Percentiles rank a stretch among this genome's conserved stretches.
Conservation (phyloP, 2,113 vertebrate species). For the Tiliqua scincoides region DNA sequence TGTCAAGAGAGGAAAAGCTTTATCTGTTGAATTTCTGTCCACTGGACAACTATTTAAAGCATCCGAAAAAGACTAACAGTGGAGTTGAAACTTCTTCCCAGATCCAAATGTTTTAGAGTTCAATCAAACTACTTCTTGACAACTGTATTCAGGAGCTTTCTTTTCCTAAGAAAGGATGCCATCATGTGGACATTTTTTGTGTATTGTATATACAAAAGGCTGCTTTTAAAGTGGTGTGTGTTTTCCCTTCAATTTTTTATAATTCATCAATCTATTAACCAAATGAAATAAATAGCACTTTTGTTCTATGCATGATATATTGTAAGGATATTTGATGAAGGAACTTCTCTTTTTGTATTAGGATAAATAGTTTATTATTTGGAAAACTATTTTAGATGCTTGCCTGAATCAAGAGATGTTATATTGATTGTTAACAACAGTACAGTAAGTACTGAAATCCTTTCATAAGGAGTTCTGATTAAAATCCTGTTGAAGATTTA, state of each 20-base stretch:
- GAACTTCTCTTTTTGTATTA: neutral
- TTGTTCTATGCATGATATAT: neutral
- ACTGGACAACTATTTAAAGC: neutral
- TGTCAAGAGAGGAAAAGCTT: neutral
- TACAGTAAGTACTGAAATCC: neutral
- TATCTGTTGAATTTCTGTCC: neutral
- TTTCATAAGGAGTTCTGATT: neutral
- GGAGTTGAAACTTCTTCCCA: constrained; percentile 18
- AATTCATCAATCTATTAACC: neutral
- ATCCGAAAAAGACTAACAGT: constrained; percentile 19
- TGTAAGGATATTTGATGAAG: neutral
- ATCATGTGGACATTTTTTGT: constrained; percentile 46
- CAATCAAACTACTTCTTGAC: neutral
- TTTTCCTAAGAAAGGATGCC: constrained; percentile 64
- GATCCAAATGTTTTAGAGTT: neutral
- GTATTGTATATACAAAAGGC: neutral
- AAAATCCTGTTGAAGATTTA: neutral
- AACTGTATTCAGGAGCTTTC: neutral
- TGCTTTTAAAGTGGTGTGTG: neutral
- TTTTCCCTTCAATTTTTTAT: neutral
- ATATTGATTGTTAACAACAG: neutral
- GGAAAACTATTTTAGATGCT: neutral
- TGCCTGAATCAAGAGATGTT: neutral
- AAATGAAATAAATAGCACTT: neutral
- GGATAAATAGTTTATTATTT: neutral